These are phyloP conservation scores for Notarius quadriscutis DNA, from an alignment of 2,113 vertebrate genomes.

Conservation along the genomic window DNA sequence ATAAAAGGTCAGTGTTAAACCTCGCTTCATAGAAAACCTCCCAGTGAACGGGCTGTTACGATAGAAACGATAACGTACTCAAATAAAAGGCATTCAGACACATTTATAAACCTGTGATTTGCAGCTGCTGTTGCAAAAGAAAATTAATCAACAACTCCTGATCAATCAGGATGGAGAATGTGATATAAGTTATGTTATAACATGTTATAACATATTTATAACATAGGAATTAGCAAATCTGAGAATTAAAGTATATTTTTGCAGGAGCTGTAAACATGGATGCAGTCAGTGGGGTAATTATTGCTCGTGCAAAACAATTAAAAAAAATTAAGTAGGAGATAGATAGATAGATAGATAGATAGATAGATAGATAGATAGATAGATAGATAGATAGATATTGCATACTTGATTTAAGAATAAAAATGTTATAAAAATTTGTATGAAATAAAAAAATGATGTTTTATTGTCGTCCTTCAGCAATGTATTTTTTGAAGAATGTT, in stretches of 20 bases:
- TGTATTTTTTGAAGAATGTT: too few species aligned
- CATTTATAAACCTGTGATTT: neutral
- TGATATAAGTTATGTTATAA: neutral
- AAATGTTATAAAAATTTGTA: too few species aligned
- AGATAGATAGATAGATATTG: too few species aligned
- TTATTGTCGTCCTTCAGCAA: too few species aligned
- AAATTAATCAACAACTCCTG: neutral
- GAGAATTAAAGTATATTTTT: neutral
- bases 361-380: too few species aligned
- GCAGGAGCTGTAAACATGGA: too few species aligned
- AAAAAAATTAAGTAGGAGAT: too few species aligned
- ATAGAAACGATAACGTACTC: neutral
- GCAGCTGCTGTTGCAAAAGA: neutral
- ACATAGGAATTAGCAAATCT: neutral
- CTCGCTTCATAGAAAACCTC: neutral
- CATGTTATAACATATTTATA: neutral
- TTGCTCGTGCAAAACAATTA: too few species aligned
- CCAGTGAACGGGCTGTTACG: neutral
- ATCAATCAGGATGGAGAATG: neutral
- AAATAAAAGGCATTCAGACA: neutral
- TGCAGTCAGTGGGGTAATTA: too few species aligned
- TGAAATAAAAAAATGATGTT: too few species aligned
- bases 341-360: too few species aligned
- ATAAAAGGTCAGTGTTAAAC: neutral
- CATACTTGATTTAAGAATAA: too few species aligned